A percentile compares a stretch with the other conserved stretches of the same genome.
Evolutionary conservation across 2,797 vertebrate genomes (phyloP).

Genomic region (Chelon labrosus): DNA sequence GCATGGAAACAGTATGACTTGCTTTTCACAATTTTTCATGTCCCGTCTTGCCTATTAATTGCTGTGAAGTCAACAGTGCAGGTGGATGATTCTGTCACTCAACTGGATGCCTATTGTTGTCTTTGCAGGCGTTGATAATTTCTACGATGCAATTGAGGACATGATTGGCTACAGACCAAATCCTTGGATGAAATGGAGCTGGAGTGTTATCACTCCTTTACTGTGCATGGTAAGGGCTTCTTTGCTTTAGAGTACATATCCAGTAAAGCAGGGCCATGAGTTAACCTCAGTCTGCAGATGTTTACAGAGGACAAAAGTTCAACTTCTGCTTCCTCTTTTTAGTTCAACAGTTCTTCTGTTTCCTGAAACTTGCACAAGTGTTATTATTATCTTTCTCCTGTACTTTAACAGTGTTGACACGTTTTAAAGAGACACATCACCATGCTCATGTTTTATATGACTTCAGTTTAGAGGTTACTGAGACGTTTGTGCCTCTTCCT

Average conservation of each 20-base stretch:
- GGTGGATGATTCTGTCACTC: background rate
- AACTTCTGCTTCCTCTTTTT: slow-evolving; percentile 22
- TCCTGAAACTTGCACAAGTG: background rate
- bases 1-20: too few species aligned
- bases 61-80: background rate
- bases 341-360: background rate
- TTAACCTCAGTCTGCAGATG: background rate
- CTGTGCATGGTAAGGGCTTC: slow-evolving; percentile 91
- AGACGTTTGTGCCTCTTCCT: background rate
- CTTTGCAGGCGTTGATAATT: slow-evolving; percentile 88
- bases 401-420: background rate
- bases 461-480: too few species aligned
- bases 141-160: slow-evolving; percentile 98
- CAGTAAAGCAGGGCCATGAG: background rate
- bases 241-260: background rate
- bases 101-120: background rate
- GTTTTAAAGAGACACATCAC: background rate
- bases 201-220: slow-evolving; percentile 93
- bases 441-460: background rate
- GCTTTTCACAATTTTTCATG: too few species aligned
- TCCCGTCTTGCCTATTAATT: background rate
- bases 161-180: slow-evolving; percentile 99
- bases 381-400: background rate
- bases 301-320: background rate
- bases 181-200: slow-evolving; percentile 99